These are phyloP conservation scores for Cynocephalus volans DNA, from an alignment of 2,113 vertebrate species.

Conservation along the genomic window DNA sequence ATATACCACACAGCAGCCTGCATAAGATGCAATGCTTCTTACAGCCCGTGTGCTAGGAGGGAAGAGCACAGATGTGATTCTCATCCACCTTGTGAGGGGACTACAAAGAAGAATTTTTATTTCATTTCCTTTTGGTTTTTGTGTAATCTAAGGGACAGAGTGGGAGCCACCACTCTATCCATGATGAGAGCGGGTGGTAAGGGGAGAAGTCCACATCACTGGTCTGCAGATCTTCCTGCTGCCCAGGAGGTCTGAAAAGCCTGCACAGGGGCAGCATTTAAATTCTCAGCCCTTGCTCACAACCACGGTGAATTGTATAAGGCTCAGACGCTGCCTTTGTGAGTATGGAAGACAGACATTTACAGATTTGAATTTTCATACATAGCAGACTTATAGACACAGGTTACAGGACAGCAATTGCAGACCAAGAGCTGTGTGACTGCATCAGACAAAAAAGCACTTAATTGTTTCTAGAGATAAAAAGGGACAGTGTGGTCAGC, in stretches of 20 bases:
- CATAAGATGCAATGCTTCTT: neutral
- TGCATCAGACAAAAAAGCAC: neutral
- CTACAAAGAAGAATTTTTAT: neutral
- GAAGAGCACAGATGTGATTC: neutral
- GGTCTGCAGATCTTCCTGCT: neutral
- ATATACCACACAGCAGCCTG: neutral
- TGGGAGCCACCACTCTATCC: rapidly evolving
- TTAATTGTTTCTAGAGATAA: neutral
- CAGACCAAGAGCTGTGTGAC: neutral
- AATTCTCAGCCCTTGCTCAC: neutral
- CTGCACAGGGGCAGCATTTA: too few species aligned
- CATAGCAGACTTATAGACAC: neutral
- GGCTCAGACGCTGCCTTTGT: neutral
- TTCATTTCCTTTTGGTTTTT: neutral
- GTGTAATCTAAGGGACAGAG: too few species aligned
- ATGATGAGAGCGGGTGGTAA: rapidly evolving
- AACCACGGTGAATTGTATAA: neutral
- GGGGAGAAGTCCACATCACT: neutral
- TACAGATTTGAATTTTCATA: neutral
- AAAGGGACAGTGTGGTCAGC: neutral
- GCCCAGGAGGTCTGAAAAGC: neutral
- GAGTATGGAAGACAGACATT: neutral
- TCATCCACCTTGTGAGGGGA: neutral
- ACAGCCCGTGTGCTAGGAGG: neutral
- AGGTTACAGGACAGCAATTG: neutral